Conservation (phyloP, 1,140 invertebrate species). For the Drosophila asahinai region DNA sequence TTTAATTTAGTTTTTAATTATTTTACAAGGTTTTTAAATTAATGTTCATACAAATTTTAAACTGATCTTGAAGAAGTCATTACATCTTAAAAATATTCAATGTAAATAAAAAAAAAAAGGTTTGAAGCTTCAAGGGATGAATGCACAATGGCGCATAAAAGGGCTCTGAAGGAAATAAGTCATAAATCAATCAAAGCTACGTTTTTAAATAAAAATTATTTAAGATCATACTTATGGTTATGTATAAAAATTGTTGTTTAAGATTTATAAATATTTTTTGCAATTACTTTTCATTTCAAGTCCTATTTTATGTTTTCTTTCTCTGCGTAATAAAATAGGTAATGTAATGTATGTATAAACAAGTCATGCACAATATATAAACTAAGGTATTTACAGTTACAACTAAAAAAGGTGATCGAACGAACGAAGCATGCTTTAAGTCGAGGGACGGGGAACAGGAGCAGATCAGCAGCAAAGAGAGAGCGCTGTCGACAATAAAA, state of each 20-base stretch:
- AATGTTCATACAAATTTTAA: too few relatives aligned
- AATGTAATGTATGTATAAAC: conserved; percentile 3
- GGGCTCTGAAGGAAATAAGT: too few relatives aligned
- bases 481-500: conserved; percentile 20
- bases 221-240: too few relatives aligned
- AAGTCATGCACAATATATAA: conserved; percentile 24
- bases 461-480: conserved; percentile 45
- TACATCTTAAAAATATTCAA: too few relatives aligned
- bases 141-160: too few relatives aligned
- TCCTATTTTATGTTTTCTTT: background rate
- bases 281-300: background rate
- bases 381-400: conserved; percentile 26
- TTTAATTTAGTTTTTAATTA: background rate
- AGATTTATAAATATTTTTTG: background rate
- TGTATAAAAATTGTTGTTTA: background rate
- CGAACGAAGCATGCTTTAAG: conserved; percentile 33
- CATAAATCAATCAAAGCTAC: too few relatives aligned
- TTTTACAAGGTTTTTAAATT: background rate
- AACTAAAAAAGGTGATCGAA: conserved; percentile 13
- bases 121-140: too few relatives aligned
- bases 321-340: background rate
- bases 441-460: conserved; percentile 30
- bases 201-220: too few relatives aligned
- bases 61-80: too few relatives aligned
- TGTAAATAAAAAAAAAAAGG: too few relatives aligned